phyloP scores from a whole-genome alignment of 1,140 invertebrate genomes.

The Pantala flavescens region DNA sequence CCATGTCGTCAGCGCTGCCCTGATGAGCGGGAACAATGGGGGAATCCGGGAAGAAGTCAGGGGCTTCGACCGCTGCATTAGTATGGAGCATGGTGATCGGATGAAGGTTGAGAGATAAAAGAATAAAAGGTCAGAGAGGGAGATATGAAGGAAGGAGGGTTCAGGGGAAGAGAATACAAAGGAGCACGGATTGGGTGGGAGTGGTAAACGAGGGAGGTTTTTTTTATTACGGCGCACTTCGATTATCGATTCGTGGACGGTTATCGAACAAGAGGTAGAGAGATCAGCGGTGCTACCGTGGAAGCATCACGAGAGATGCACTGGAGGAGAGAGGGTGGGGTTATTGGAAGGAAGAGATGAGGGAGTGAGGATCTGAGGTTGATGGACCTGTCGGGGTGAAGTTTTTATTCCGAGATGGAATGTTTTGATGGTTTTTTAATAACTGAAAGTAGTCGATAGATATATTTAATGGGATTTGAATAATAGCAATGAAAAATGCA shows the following conservation, averaged over 20 bases:
- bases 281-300: neutral
- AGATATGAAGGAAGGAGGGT: neutral
- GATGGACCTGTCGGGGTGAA: neutral
- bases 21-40: constrained; percentile 1
- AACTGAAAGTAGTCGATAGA: too few species aligned
- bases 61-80: neutral
- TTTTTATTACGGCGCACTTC: neutral
- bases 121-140: neutral
- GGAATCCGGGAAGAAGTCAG: neutral
- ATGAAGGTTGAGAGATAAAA: neutral
- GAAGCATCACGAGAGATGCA: neutral
- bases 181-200: neutral
- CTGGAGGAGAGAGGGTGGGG: neutral
- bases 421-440: too few species aligned
- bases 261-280: neutral
- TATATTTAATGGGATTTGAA: too few species aligned
- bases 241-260: neutral
- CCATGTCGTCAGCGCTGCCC: neutral
- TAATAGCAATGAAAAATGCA: too few species aligned
- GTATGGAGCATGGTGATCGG: constrained; percentile 7
- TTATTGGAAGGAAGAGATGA: neutral
- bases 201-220: neutral
- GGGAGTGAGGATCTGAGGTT: neutral
- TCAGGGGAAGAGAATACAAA: neutral
- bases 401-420: too few species aligned